Conservation (phyloP, 2,888 invertebrate species). For the Aporophyla nigra region DNA sequence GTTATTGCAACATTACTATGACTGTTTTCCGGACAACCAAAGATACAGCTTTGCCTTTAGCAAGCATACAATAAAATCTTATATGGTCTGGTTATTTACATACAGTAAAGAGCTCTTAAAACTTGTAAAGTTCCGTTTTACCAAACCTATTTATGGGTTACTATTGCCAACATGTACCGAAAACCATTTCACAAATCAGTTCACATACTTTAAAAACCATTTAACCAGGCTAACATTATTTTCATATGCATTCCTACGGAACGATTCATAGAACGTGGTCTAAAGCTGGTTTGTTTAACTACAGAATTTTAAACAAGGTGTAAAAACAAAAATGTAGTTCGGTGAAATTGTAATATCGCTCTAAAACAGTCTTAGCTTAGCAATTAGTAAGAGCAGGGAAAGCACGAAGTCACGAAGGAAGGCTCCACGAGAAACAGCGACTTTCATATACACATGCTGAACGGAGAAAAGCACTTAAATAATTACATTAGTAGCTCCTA, state of each 20-base stretch:
- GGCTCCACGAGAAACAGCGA: slow-evolving; percentile 34
- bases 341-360: slow-evolving; percentile 35
- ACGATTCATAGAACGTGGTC: slow-evolving; percentile 25
- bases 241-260: slow-evolving; percentile 36
- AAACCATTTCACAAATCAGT: slow-evolving; percentile 28
- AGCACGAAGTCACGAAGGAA: slow-evolving; percentile 37
- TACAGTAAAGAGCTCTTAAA: slow-evolving; percentile 8
- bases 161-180: slow-evolving; percentile 23
- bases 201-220: slow-evolving; percentile 20
- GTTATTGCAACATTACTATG: slow-evolving; percentile 19
- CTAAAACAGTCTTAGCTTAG: slow-evolving; percentile 11
- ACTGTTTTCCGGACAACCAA: neutral
- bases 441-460: slow-evolving; percentile 37
- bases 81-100: slow-evolving; percentile 14
- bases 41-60: neutral
- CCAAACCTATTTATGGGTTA: slow-evolving; percentile 31
- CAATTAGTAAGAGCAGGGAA: slow-evolving; percentile 53
- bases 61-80: slow-evolving; percentile 6
- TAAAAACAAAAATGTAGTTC: slow-evolving; percentile 12
- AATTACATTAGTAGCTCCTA: slow-evolving; percentile 42
- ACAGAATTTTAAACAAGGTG: slow-evolving; percentile 22
- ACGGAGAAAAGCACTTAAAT: slow-evolving; percentile 57
- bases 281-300: slow-evolving; percentile 27
- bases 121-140: slow-evolving; percentile 33
- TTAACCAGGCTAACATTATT: slow-evolving; percentile 24